A percentile compares a stretch with the other conserved stretches of the same genome.
Conservation (phyloP, 2,113 vertebrate genomes). For the Perccottus glenii region DNA sequence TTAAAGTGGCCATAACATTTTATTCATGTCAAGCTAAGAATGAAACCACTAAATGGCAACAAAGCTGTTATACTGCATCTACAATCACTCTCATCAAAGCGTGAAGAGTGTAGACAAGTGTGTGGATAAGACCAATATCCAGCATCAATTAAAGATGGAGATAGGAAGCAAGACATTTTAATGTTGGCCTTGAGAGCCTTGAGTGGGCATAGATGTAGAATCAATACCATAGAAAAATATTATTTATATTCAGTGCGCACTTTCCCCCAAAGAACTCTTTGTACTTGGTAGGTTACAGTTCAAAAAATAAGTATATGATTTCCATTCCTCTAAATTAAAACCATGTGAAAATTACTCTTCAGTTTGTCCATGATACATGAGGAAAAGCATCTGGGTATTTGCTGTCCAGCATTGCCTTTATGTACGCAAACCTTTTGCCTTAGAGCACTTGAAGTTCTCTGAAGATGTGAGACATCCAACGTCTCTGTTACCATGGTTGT, state of each 20-base stretch:
- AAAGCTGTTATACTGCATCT: constrained; percentile 59
- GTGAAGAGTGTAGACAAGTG: constrained; percentile 61
- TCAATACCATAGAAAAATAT: constrained; percentile 63
- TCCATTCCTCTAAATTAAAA: constrained; percentile 27
- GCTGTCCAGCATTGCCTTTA: constrained; percentile 10
- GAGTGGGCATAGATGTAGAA: constrained; percentile 57
- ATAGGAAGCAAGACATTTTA: constrained; percentile 67
- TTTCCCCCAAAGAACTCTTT: constrained; percentile 39
- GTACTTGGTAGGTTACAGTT: constrained; percentile 29
- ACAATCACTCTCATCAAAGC: constrained; percentile 68
- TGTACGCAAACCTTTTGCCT: constrained; percentile 34
- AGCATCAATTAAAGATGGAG: constrained; percentile 75
- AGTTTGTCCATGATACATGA: constrained; percentile 29
- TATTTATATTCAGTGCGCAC: constrained; percentile 32
- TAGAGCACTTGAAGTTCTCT: constrained; percentile 30
- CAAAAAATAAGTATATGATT: constrained; percentile 14
- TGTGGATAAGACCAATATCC: constrained; percentile 63
- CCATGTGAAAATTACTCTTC: constrained; percentile 51
- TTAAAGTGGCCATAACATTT: constrained; percentile 65
- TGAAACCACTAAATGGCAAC: constrained; percentile 63
- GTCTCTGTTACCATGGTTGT: background rate
- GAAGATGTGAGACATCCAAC: constrained; percentile 31
- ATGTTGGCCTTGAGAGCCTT: constrained; percentile 68
- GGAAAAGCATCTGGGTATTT: constrained; percentile 5
- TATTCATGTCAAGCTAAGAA: constrained; percentile 57